Conservation (phyloP, 2,888 invertebrate species). For the Protophormia terraenovae region DNA sequence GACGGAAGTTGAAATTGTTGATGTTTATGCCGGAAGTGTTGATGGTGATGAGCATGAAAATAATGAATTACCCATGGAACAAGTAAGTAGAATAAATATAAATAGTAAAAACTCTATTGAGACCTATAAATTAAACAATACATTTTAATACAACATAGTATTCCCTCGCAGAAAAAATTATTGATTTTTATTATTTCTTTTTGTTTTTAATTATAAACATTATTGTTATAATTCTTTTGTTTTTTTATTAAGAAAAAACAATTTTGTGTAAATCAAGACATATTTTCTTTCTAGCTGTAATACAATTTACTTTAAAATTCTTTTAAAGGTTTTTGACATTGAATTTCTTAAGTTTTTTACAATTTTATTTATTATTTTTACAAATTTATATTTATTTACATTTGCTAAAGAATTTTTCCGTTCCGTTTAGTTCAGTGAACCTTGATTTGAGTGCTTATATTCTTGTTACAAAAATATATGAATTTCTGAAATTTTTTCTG, state of each 20-base stretch:
- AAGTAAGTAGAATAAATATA: conserved; percentile 81
- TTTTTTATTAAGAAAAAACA: neutral
- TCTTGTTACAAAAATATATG: neutral
- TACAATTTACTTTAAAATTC: neutral
- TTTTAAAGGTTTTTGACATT: conserved; percentile 54
- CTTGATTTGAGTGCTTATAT: conserved; percentile 45
- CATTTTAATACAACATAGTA: no score
- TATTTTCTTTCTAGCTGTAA: no score
- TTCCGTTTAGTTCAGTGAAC: conserved; percentile 58
- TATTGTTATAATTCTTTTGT: neutral
- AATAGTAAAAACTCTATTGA: no score
- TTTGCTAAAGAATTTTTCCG: neutral
- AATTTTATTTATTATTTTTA: neutral
- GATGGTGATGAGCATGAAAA: conserved; percentile 79
- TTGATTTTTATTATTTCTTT: neutral
- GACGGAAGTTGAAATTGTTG: conserved; percentile 89
- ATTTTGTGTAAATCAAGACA: neutral
- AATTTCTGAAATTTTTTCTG: no score
- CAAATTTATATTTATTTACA: neutral
- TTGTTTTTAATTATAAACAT: conserved; percentile 16
- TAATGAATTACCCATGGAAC: conserved; percentile 83
- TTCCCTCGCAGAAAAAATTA: no score
- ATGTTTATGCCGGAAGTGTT: conserved; percentile 87
- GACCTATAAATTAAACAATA: no score
- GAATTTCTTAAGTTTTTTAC: conserved; percentile 18